Base-by-base conservation (phyloP, 1,140 invertebrate genomes). In the Eupristina koningsbergeri region DNA sequence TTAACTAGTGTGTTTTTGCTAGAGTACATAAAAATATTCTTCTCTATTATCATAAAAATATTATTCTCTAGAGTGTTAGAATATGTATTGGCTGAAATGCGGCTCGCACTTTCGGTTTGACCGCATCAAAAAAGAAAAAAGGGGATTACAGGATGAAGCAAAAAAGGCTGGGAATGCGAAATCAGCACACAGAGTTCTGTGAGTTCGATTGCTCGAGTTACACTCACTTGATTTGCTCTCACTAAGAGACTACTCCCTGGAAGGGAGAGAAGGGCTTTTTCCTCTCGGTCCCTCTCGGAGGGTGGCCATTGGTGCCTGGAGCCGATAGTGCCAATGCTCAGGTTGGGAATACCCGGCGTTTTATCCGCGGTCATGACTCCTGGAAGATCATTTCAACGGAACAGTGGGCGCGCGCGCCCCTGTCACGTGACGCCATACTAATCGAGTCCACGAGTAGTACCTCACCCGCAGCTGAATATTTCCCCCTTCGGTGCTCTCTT, bases 261-360 rank as follows among this genome's bases (percentile, higher is more conserved):
- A 41, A 8, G 31, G 34, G 61, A 47, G 77, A 47, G n/a, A 79
- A 63, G 34, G 36, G 47, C 45, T 22, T 39, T 15, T 1, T 15
- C 7, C 9, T 5, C 5, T 19, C 5, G 50, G 73, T 50, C 73
- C 34, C 73, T n/a, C n/a, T n/a, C 45, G 73, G 45, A 64, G 76
- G 50, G 69, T 53, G 69, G 80, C 80, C 80, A 81, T 81, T 81
- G 80, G 74, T 88, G 87, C 86, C 87, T 88, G 85, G 88, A 29
- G 31, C 69, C 73, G 67, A 61, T 81, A 71, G 61, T 53, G 69
- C 81, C 78, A 84, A 73, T 53, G 69, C 81, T 80, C 85, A 73
- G 82, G 53, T 73, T 84, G 73, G 53, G 58, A 47, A 69, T 67
- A 82, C 74, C 47, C 85, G 84, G 85, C 81, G 82, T 73, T 85